These are phyloP conservation scores for Dromococcyx pavoninus DNA, from an alignment of 2,797 vertebrate species.

Conservation along the genomic window DNA sequence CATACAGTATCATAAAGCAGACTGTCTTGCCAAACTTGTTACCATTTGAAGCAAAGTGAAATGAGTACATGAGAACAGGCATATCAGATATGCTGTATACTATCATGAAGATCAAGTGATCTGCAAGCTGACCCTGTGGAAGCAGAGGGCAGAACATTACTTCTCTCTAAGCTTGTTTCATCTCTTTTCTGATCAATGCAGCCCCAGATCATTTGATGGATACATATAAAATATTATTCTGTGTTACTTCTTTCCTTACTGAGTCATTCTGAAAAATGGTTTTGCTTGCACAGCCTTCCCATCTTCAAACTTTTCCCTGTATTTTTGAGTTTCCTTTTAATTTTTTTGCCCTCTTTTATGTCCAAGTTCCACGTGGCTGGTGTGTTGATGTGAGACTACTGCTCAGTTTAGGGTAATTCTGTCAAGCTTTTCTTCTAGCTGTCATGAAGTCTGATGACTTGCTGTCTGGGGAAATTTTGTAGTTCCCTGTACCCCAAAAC, in stretches of 20 bases:
- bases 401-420: neutral
- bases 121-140: neutral
- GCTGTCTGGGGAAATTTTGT: neutral
- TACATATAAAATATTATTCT: neutral
- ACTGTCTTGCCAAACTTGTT: neutral
- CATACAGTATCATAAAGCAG: neutral
- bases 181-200: neutral
- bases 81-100: neutral
- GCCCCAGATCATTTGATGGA: neutral
- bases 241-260: neutral
- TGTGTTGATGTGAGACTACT: neutral
- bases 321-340: neutral
- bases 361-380: neutral
- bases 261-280: neutral
- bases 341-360: neutral
- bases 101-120: neutral
- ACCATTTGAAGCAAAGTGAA: neutral
- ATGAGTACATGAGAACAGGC: neutral
- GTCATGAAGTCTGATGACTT: neutral
- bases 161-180: neutral
- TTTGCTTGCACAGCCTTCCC: neutral
- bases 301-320: neutral
- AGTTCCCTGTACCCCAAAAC: neutral
- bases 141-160: neutral
- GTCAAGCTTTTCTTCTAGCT: neutral